Evolutionary conservation across 2,113 vertebrate genomes (phyloP).

Genomic region (Procavia capensis): DNA sequence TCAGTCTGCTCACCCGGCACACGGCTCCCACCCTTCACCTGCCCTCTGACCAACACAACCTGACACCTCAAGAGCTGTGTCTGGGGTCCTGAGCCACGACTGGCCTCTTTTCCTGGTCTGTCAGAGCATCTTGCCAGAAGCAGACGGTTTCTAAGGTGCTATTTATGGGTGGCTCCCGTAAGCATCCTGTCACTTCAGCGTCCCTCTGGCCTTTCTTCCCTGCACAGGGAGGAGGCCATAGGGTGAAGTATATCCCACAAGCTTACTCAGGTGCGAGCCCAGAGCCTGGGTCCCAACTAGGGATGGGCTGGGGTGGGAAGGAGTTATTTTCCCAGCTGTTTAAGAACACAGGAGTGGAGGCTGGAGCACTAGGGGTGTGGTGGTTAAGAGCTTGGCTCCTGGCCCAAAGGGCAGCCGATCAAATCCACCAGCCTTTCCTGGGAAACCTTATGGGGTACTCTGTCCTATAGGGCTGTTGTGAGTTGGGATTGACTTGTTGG

Average conservation of each 20-base stretch:
- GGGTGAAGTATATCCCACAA: neutral
- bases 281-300: slow-evolving; percentile 32
- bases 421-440: too few species aligned
- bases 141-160: too few species aligned
- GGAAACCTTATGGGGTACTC: too few species aligned
- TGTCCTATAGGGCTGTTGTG: too few species aligned
- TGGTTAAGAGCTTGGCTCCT: too few species aligned
- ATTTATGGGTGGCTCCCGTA: fast-evolving
- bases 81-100: too few species aligned
- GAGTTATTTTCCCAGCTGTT: slow-evolving; percentile 47
- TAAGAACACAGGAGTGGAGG: slow-evolving; percentile 59
- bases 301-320: slow-evolving; percentile 35
- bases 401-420: too few species aligned
- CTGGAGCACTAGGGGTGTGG: neutral
- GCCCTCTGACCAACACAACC: too few species aligned
- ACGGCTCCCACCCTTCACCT: fast-evolving
- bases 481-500: too few species aligned
- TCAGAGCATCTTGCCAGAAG: fast-evolving
- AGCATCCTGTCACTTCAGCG: neutral
- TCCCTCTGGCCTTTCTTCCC: too few species aligned
- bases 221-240: neutral
- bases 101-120: fast-evolving
- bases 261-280: neutral
- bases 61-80: too few species aligned
- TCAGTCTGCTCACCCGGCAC: fast-evolving